These are phyloP conservation scores for Cyanoderma ruficeps DNA, from an alignment of 2,113 vertebrate genomes.

Conservation along the genomic window DNA sequence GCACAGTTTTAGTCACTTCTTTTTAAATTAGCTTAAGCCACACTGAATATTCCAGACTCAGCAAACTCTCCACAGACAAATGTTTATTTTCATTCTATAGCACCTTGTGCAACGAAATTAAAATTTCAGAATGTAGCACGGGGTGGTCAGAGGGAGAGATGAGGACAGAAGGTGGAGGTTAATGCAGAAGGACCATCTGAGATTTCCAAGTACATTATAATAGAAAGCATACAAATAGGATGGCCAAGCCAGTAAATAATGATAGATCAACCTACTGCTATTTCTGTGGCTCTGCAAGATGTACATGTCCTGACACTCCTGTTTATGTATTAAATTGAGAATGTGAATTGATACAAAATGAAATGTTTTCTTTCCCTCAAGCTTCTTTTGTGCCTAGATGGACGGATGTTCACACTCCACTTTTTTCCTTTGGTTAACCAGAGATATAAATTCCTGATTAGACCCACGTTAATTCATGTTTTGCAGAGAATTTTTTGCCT, in stretches of 20 bases:
- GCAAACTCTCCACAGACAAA: conserved; percentile 16
- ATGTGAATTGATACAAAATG: conserved; percentile 42
- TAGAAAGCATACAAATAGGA: not conserved
- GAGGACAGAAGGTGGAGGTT: conserved; percentile 21
- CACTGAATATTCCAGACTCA: conserved; percentile 13
- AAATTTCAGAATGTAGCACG: not conserved
- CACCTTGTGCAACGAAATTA: conserved; percentile 26
- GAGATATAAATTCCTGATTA: conserved; percentile 54
- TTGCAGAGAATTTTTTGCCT: conserved; percentile 26
- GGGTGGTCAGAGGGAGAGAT: not conserved
- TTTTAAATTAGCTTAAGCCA: conserved; percentile 18
- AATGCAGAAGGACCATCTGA: conserved; percentile 10
- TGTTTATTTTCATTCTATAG: conserved; percentile 28
- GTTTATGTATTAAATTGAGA: conserved; percentile 37
- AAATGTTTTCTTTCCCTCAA: conserved; percentile 43
- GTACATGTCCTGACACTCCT: conserved; percentile 12
- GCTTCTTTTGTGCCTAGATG: not conserved
- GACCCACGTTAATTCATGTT: conserved; percentile 40
- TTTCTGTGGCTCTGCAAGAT: conserved; percentile 17
- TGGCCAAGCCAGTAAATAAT: conserved; percentile 14
- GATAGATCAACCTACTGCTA: conserved; percentile 26
- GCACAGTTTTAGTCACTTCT: not conserved
- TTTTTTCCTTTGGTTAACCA: conserved; percentile 39
- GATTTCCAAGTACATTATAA: conserved; percentile 14
- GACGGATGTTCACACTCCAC: conserved; percentile 34